Evolutionary conservation across 2,888 invertebrate genomes (phyloP).

Genomic region (Pandemis corylana): DNA sequence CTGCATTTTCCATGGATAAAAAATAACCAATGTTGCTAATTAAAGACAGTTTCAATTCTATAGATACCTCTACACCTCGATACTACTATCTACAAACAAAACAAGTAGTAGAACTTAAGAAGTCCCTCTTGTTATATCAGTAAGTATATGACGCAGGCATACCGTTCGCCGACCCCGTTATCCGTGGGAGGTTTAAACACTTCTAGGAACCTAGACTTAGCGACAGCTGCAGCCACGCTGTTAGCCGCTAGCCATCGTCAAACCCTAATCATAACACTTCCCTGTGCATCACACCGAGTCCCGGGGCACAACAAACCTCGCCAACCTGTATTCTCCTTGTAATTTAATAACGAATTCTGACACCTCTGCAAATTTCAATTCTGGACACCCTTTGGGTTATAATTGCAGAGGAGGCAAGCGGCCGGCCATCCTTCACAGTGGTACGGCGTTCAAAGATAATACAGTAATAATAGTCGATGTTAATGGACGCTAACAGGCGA

Average conservation of each 20-base stretch:
- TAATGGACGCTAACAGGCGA: slow-evolving; percentile 26
- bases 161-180: background rate
- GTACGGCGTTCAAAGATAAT: slow-evolving; percentile 26
- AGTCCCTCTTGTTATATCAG: background rate
- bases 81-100: too few species aligned
- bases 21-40: too few species aligned
- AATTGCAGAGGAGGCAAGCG: slow-evolving; percentile 12
- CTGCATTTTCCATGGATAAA: too few species aligned
- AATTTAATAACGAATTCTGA: slow-evolving; percentile 13
- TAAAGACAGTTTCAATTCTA: too few species aligned
- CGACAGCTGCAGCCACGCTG: background rate
- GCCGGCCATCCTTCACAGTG: slow-evolving; percentile 17
- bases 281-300: background rate
- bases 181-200: background rate
- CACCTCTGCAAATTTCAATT: slow-evolving; percentile 27
- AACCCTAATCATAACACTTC: background rate
- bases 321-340: background rate
- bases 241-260: background rate
- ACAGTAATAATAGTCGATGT: slow-evolving; percentile 25
- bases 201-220: background rate
- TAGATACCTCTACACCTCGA: too few species aligned
- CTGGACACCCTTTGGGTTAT: slow-evolving; percentile 19
- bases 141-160: background rate
- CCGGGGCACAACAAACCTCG: background rate
- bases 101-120: too few species aligned